These are phyloP conservation scores for Thecocarcelia acutangulata DNA, from an alignment of 2,888 invertebrate genomes.

Conservation along the genomic window DNA sequence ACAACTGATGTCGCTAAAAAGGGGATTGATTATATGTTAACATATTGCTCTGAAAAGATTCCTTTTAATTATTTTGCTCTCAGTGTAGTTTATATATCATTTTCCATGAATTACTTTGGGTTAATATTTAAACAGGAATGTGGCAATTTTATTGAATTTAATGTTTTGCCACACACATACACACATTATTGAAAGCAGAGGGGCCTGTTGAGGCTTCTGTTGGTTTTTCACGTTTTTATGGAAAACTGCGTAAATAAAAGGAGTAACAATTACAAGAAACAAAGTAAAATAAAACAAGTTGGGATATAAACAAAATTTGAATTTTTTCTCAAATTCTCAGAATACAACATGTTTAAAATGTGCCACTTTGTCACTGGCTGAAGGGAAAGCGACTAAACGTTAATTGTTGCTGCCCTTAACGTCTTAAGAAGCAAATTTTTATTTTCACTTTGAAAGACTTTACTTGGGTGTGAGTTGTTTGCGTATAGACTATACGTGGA, in stretches of 20 bases:
- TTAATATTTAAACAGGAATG: conserved; percentile 71
- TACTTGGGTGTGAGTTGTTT: conserved; percentile 70
- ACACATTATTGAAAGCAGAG: neutral
- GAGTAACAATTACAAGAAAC: conserved; percentile 34
- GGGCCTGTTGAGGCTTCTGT: conserved; percentile 58
- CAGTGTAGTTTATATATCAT: conserved; percentile 23
- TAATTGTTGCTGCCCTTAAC: neutral
- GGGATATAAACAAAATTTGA: conserved; percentile 28
- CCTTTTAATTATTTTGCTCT: neutral
- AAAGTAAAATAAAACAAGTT: conserved; percentile 38
- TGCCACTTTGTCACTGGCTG: conserved; percentile 11
- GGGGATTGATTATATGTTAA: too few relatives aligned
- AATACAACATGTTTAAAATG: conserved; percentile 8
- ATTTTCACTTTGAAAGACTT: conserved; percentile 60
- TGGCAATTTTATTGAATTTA: conserved; percentile 65
- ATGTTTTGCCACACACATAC: conserved; percentile 36
- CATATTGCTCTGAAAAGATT: too few relatives aligned
- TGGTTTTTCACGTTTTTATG: conserved; percentile 70
- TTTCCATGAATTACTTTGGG: conserved; percentile 46
- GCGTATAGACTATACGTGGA: conserved; percentile 44
- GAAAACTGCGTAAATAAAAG: conserved; percentile 64
- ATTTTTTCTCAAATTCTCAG: conserved; percentile 36
- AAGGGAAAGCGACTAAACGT: neutral
- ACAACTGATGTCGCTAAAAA: too few relatives aligned
- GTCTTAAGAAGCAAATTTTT: conserved; percentile 18